Evolutionary conservation across 1,140 invertebrate genomes (phyloP).

Genomic region (Formica selysi): DNA sequence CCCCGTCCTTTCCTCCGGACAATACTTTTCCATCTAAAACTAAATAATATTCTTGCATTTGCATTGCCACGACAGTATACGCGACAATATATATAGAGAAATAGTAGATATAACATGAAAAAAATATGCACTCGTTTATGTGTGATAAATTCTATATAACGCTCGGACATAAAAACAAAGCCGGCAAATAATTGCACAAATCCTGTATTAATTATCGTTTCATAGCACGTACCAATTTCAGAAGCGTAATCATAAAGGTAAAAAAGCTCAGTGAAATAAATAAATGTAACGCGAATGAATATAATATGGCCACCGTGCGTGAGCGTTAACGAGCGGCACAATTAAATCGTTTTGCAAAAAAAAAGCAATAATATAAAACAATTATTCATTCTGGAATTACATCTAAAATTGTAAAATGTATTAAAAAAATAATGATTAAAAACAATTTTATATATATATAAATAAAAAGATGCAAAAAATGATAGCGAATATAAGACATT

Average conservation of each 20-base stretch:
- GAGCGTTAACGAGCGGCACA: conserved; percentile 16
- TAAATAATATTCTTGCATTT: conserved; percentile 23
- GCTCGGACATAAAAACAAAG: conserved; percentile 21
- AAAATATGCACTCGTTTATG: conserved; percentile 14
- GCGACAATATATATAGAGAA: neutral
- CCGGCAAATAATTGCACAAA: conserved; percentile 41
- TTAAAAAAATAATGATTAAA: neutral
- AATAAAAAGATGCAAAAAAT: neutral
- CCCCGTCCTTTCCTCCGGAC: neutral
- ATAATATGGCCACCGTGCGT: neutral
- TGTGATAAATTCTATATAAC: conserved; percentile 26
- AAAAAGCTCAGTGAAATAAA: conserved; percentile 42
- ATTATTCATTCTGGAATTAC: neutral
- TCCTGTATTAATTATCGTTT: conserved; percentile 39
- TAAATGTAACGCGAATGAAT: conserved; percentile 44
- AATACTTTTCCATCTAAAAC: conserved; percentile 31
- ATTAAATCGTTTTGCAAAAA: conserved; percentile 45
- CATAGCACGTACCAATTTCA: conserved; percentile 23
- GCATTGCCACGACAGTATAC: neutral
- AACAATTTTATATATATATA: neutral
- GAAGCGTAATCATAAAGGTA: conserved; percentile 20
- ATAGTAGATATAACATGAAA: conserved; percentile 3
- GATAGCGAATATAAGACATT: neutral
- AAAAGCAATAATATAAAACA: conserved; percentile 1
- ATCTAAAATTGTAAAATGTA: neutral